phyloP scores from a whole-genome alignment of 2,797 vertebrate genomes.

The Sibirionetta formosa region DNA sequence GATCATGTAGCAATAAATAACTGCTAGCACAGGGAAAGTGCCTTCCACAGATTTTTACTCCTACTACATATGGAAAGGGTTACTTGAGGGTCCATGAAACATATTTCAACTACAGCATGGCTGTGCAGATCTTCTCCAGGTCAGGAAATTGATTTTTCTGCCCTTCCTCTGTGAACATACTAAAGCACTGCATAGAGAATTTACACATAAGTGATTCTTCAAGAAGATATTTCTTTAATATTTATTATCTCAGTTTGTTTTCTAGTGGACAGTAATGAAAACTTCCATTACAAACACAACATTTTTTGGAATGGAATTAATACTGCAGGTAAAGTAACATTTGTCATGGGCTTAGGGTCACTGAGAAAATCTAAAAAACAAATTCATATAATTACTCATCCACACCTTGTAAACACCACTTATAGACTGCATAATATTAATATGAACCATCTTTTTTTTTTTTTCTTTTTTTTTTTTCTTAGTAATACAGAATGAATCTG shows the following conservation, averaged over 20 bases:
- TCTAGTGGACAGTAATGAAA: neutral
- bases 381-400: neutral
- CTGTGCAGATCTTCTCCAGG: neutral
- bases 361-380: slow-evolving; percentile 32
- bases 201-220: neutral
- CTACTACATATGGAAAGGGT: neutral
- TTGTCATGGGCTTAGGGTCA: neutral
- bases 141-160: neutral
- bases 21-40: neutral
- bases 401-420: slow-evolving; percentile 2
- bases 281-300: neutral
- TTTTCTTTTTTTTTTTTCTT: neutral
- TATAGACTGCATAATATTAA: slow-evolving; percentile 37
- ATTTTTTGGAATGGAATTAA: neutral
- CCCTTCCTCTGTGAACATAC: neutral
- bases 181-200: neutral
- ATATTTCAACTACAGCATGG: neutral
- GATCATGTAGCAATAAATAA: neutral
- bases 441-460: slow-evolving; percentile 28
- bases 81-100: neutral
- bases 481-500: slow-evolving; percentile 29
- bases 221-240: neutral
- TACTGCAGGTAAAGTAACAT: neutral
- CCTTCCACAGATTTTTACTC: neutral
- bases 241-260: neutral